These are phyloP conservation scores for Platanista minor DNA, from an alignment of 2,113 vertebrate species.

Conservation along the genomic window DNA sequence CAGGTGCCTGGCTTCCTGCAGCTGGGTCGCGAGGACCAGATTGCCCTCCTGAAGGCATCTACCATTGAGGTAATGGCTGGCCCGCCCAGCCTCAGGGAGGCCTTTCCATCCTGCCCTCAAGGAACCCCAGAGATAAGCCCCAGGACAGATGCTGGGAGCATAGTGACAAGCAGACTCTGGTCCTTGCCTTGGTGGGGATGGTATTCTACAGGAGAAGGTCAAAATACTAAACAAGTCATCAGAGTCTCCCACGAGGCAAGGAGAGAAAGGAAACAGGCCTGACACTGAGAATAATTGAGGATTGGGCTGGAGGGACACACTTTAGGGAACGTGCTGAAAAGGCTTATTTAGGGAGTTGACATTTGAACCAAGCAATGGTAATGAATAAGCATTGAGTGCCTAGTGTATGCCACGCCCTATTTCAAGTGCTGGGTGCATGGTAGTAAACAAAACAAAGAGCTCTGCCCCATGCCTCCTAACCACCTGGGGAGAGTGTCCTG, in stretches of 20 bases:
- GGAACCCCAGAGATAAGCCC: neutral
- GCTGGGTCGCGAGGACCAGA: conserved; percentile 81
- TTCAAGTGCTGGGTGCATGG: too few species aligned
- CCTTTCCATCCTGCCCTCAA: neutral
- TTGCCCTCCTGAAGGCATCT: conserved; percentile 81
- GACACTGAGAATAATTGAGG: neutral
- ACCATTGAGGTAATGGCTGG: conserved; percentile 78
- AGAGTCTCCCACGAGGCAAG: neutral
- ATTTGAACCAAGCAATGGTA: neutral
- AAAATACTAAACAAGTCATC: neutral
- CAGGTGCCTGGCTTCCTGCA: conserved; percentile 82
- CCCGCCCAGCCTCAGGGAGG: accelerated
- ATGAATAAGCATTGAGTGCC: neutral
- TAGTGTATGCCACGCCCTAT: neutral
- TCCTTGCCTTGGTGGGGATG: neutral
- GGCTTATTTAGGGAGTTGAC: neutral
- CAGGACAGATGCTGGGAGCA: neutral
- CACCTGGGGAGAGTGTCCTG: neutral
- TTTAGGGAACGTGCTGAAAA: neutral
- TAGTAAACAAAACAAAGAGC: neutral
- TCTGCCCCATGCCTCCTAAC: accelerated
- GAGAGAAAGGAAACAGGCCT: neutral
- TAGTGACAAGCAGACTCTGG: accelerated
- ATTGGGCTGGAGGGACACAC: neutral
- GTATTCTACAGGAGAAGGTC: accelerated